These are phyloP conservation scores for Leucophenga maculata DNA, from an alignment of 2,888 invertebrate species.

Conservation along the genomic window DNA sequence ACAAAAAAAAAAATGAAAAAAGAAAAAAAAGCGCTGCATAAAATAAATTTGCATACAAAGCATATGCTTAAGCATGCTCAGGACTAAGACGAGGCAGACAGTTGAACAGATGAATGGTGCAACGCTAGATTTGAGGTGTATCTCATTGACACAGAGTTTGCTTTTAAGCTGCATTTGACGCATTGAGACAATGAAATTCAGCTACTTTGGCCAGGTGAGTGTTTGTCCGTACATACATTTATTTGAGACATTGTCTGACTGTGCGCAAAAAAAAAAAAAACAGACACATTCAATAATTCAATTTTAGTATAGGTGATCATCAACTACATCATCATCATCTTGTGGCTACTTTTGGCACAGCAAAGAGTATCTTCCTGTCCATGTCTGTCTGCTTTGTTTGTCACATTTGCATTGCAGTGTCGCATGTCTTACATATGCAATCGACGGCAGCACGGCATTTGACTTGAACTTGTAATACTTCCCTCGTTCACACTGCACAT, in stretches of 20 bases:
- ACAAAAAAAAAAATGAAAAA: background rate
- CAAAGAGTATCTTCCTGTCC: background rate
- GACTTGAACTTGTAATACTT: conserved; percentile 6
- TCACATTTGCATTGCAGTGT: conserved; percentile 13
- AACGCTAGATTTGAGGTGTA: background rate
- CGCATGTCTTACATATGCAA: conserved; percentile 2
- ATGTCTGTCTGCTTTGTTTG: background rate
- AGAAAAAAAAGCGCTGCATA: background rate
- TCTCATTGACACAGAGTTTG: background rate
- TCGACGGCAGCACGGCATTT: background rate
- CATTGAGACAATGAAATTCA: conserved; percentile 17
- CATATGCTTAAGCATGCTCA: conserved; percentile 19
- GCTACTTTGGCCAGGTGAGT: conserved; percentile 10
- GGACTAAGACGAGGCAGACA: background rate
- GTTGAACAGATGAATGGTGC: background rate
- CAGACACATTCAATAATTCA: conserved; percentile 33
- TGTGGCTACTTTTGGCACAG: too few species aligned
- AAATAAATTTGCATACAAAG: conserved; percentile 25
- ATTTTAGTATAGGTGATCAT: conserved; percentile 36
- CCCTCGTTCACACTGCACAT: background rate
- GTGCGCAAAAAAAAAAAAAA: background rate
- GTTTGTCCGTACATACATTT: background rate
- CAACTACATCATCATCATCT: conserved; percentile 1
- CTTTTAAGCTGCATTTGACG: conserved; percentile 22
- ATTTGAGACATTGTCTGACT: background rate